phyloP scores from a whole-genome alignment of 2,888 invertebrate genomes.

The Sesia bembeciformis region DNA sequence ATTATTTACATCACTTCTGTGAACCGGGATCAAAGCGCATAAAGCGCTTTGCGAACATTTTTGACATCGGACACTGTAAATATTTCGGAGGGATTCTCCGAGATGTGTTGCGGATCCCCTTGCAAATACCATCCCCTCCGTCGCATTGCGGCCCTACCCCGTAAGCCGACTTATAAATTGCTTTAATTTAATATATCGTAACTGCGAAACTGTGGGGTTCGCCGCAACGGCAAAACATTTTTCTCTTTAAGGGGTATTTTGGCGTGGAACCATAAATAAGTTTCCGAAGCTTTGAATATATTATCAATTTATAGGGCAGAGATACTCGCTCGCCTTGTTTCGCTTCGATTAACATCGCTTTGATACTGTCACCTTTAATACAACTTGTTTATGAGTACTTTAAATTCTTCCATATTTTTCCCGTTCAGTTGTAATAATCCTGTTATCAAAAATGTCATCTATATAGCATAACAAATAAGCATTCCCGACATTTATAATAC shows the following conservation, averaged over 20 bases:
- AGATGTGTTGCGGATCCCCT: not conserved
- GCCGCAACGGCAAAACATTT: slow-evolving; percentile 14
- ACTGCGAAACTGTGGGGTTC: slow-evolving; percentile 1
- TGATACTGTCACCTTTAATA: not conserved
- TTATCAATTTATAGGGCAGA: not conserved
- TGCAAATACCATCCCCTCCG: not conserved
- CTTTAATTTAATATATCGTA: slow-evolving; percentile 2
- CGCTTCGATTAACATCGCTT: not conserved
- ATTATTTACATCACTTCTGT: too few species aligned
- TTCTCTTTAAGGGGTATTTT: slow-evolving; percentile 9
- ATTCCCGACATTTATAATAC: too few species aligned
- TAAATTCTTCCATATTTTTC: too few species aligned
- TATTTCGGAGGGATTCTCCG: not conserved
- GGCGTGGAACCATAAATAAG: slow-evolving; percentile 11
- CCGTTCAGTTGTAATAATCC: too few species aligned
- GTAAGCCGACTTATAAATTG: slow-evolving; percentile 2
- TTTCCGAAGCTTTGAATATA: slow-evolving; percentile 1
- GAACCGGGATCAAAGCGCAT: not conserved
- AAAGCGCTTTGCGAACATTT: not conserved
- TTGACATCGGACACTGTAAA: not conserved
- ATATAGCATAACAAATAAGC: too few species aligned
- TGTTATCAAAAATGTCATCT: too few species aligned
- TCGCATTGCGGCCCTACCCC: not conserved
- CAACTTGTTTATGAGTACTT: not conserved
- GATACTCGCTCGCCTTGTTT: not conserved